These are phyloP conservation scores for Aegithalos caudatus DNA, from an alignment of 2,113 vertebrate species.

Conservation along the genomic window DNA sequence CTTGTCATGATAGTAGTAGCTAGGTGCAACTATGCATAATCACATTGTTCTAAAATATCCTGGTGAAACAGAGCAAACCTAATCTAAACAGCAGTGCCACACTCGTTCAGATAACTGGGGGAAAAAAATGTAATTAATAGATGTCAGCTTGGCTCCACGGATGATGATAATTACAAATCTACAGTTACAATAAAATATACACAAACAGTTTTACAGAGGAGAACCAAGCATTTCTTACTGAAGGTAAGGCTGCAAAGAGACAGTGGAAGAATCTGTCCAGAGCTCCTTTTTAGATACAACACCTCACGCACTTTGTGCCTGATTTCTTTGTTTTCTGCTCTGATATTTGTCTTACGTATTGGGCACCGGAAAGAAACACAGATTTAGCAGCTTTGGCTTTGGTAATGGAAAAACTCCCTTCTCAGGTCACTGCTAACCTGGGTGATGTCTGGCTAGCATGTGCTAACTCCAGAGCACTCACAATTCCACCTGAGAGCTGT, in stretches of 20 bases:
- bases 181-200: neutral
- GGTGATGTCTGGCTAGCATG: neutral
- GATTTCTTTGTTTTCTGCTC: neutral
- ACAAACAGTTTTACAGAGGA: neutral
- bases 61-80: slow-evolving; percentile 51
- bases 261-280: neutral
- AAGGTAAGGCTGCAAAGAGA: neutral
- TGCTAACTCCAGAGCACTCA: neutral
- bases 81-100: slow-evolving; percentile 36
- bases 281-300: neutral
- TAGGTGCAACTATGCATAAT: slow-evolving; percentile 66
- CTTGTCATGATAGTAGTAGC: slow-evolving; percentile 71
- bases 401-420: neutral
- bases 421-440: neutral
- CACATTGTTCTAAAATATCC: slow-evolving; percentile 72
- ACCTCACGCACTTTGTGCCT: neutral
- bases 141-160: neutral
- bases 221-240: neutral
- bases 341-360: neutral
- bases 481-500: neutral
- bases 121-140: slow-evolving; percentile 24
- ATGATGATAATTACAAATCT: neutral
- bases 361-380: neutral
- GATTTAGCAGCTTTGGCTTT: neutral
- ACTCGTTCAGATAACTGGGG: slow-evolving; percentile 18